phyloP scores from a whole-genome alignment of 2,113 vertebrate genomes.

The Trachemys scripta region DNA sequence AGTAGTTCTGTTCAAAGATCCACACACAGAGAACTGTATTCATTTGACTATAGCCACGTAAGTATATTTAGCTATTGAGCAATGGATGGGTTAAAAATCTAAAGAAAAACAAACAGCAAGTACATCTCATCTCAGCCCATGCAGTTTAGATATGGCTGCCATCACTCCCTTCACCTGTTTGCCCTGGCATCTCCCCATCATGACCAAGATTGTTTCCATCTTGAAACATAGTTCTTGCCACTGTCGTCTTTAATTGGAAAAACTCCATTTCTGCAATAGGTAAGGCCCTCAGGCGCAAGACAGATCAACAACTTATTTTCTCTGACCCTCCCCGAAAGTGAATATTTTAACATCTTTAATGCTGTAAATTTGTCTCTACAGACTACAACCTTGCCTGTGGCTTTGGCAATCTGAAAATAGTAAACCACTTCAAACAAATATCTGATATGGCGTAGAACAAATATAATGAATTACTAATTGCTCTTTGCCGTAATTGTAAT shows the following conservation, averaged over 20 bases:
- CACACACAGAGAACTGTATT: neutral
- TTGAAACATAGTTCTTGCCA: conserved; percentile 1
- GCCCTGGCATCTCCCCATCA: neutral
- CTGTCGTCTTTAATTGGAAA: neutral
- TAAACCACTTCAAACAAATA: conserved; percentile 57
- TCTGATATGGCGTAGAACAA: conserved; percentile 11
- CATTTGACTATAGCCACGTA: neutral
- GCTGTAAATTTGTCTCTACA: neutral
- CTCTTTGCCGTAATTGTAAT: conserved; percentile 10
- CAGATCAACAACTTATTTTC: conserved; percentile 13
- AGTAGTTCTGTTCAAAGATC: neutral
- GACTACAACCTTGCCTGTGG: neutral
- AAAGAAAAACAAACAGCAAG: neutral
- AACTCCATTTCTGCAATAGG: conserved; percentile 19
- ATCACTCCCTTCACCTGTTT: neutral
- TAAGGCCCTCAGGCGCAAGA: conserved; percentile 18
- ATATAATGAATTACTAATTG: conserved; percentile 43
- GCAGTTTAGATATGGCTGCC: neutral
- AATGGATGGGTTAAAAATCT: neutral
- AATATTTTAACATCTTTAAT: conserved; percentile 30
- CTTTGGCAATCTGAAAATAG: neutral
- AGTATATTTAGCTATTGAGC: neutral
- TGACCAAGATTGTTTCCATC: neutral
- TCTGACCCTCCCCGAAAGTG: neutral
- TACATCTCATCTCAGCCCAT: neutral